phyloP scores from a whole-genome alignment of 2,113 vertebrate species.

The Scophthalmus maximus region DNA sequence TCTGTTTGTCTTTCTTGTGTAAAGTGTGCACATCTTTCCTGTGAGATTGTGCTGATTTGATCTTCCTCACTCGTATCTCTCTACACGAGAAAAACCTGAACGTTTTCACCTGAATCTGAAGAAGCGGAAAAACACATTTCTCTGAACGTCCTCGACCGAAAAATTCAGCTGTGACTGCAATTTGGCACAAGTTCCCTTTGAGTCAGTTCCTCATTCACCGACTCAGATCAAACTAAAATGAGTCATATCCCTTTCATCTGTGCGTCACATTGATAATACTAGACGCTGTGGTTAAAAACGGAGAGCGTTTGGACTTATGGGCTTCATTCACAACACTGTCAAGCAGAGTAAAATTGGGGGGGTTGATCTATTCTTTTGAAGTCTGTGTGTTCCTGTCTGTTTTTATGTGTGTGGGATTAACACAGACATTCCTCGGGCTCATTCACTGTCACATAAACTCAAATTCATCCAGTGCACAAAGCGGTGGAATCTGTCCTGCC shows the following conservation, averaged over 20 bases:
- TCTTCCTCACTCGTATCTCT: background rate
- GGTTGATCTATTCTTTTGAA: constrained; percentile 57
- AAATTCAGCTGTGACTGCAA: constrained; percentile 38
- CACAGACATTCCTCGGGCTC: constrained; percentile 75
- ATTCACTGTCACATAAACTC: constrained; percentile 72
- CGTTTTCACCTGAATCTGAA: constrained; percentile 3
- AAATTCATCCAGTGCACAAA: constrained; percentile 69
- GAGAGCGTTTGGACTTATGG: background rate
- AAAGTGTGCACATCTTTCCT: background rate
- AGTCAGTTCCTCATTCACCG: constrained; percentile 50
- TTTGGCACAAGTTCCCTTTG: constrained; percentile 22
- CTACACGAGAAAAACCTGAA: constrained; percentile 8
- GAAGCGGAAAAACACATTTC: constrained; percentile 11
- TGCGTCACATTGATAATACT: constrained; percentile 59
- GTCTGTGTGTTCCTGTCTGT: constrained; percentile 27
- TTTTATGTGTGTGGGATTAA: constrained; percentile 58
- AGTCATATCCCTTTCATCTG: constrained; percentile 63
- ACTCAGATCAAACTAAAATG: constrained; percentile 58
- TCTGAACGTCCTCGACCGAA: constrained; percentile 19
- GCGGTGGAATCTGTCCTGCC: constrained; percentile 69
- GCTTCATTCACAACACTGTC: constrained; percentile 23
- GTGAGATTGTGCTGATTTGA: constrained; percentile 3
- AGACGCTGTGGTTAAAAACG: constrained; percentile 38
- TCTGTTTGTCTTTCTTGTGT: background rate
- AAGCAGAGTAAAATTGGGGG: constrained; percentile 25